These are phyloP conservation scores for Troides aeacus DNA, from an alignment of 2,888 invertebrate species.

Conservation along the genomic window DNA sequence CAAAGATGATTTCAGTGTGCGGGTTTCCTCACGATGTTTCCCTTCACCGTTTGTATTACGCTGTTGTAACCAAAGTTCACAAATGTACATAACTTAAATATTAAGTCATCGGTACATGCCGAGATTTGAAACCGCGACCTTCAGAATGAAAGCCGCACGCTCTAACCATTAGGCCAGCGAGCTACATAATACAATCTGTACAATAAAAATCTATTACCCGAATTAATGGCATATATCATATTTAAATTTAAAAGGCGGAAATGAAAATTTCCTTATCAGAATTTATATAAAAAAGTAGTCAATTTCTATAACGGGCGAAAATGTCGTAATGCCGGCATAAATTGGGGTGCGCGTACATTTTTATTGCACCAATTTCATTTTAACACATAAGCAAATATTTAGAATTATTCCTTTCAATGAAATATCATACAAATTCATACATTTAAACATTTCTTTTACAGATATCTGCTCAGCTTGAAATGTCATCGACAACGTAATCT, in stretches of 20 bases:
- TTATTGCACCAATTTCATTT: constrained; percentile 49
- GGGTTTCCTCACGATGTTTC: too few species aligned
- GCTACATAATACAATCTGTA: not conserved
- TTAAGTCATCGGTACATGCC: too few species aligned
- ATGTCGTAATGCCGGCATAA: constrained; percentile 49
- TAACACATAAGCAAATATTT: constrained; percentile 47
- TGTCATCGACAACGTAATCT: too few species aligned
- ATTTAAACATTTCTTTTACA: not conserved
- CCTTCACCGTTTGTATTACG: too few species aligned
- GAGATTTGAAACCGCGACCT: too few species aligned
- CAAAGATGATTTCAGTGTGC: too few species aligned
- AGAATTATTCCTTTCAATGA: constrained; percentile 39
- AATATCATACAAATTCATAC: not conserved
- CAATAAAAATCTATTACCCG: not conserved
- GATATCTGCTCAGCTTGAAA: too few species aligned
- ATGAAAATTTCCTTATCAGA: constrained; percentile 33
- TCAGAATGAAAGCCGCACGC: too few species aligned
- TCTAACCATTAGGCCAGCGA: too few species aligned
- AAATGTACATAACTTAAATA: too few species aligned
- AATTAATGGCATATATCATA: not conserved
- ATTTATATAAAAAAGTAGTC: constrained; percentile 45
- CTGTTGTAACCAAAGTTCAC: too few species aligned
- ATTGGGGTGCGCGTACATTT: constrained; percentile 44
- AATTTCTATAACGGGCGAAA: constrained; percentile 46
- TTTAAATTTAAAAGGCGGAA: constrained; percentile 25